These are phyloP conservation scores for Anastatus disparis DNA, from an alignment of 1,140 invertebrate species.

Conservation along the genomic window DNA sequence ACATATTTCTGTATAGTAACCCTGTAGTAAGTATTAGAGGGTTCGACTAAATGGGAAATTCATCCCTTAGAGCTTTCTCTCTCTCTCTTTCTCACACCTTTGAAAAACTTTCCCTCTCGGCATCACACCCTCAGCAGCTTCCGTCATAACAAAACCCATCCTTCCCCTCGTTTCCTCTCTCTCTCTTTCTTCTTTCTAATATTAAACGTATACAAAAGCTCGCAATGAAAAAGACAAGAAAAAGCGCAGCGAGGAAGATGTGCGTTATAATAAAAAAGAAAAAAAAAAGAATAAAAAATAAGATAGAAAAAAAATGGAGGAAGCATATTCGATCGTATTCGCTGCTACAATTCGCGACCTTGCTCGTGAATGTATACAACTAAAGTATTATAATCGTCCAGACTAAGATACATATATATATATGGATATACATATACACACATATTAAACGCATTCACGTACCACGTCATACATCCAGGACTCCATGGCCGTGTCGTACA, in stretches of 20 bases:
- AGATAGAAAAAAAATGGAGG: background rate
- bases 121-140: no score
- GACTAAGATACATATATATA: background rate
- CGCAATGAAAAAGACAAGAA: background rate
- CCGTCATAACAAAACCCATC: no score
- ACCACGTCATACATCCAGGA: conserved; percentile 65
- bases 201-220: no score
- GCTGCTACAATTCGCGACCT: conserved; percentile 24
- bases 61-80: no score
- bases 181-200: no score
- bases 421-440: background rate
- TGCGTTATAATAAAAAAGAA: background rate
- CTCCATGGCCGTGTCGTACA: conserved; percentile 60
- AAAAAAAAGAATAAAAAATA: background rate
- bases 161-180: no score
- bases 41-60: no score
- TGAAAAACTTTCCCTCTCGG: background rate
- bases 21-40: no score
- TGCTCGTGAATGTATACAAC: conserved; percentile 22
- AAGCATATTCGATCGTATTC: background rate
- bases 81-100: no score
- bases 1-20: no score
- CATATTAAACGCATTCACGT: conserved; percentile 40
- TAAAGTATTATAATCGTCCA: background rate
- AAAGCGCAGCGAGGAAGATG: background rate